phyloP scores from a whole-genome alignment of 2,797 vertebrate species.

The Cheracebus regulus region DNA sequence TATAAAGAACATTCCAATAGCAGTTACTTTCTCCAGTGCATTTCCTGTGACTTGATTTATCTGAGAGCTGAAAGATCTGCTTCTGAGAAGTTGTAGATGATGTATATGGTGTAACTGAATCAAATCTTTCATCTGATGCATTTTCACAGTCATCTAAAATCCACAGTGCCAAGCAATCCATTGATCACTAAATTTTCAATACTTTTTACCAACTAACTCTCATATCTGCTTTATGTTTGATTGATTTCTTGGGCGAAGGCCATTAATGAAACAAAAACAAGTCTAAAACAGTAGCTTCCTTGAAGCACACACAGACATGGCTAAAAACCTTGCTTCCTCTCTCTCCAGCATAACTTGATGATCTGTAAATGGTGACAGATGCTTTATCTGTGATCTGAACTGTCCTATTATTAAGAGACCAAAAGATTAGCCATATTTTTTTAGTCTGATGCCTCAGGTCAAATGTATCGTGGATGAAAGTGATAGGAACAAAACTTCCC shows the following conservation, averaged over 20 bases:
- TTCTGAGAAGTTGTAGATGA: neutral
- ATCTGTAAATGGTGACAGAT: neutral
- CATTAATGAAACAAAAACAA: neutral
- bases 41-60: conserved; percentile 36
- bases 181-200: neutral
- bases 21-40: neutral
- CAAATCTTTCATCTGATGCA: neutral
- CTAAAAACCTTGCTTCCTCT: neutral
- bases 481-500: neutral
- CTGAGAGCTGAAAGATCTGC: neutral
- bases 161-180: neutral
- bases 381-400: neutral
- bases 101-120: neutral
- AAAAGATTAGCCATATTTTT: neutral
- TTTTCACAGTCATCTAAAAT: neutral
- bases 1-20: neutral
- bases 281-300: neutral
- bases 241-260: conserved; percentile 42
- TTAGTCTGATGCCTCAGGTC: neutral
- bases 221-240: conserved; percentile 34
- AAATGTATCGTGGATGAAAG: neutral
- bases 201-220: neutral
- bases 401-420: neutral
- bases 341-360: neutral
- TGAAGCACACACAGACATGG: neutral